These are phyloP conservation scores for Ornithoptera priamus DNA, from an alignment of 2,888 invertebrate genomes.

Conservation along the genomic window DNA sequence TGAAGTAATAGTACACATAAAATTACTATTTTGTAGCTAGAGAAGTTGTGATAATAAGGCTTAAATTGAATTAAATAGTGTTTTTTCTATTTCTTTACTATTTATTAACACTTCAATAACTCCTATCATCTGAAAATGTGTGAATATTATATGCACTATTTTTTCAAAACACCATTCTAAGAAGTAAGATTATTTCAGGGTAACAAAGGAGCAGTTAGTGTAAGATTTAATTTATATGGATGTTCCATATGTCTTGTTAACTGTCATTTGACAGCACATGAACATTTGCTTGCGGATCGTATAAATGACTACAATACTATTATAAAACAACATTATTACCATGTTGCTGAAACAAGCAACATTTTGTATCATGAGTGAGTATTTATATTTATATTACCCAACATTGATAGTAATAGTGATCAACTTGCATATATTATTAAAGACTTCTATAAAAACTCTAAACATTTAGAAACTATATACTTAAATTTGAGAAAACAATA, in stretches of 20 bases:
- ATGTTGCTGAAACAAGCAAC: constrained; percentile 86
- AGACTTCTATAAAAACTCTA: no score
- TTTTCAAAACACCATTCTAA: not conserved
- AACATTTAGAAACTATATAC: no score
- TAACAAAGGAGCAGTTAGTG: constrained; percentile 96
- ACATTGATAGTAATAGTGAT: not conserved
- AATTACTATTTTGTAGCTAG: no score
- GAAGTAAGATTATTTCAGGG: constrained; percentile 81
- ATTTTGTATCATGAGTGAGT: constrained; percentile 95
- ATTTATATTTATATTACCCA: constrained; percentile 4
- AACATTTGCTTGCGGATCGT: constrained; percentile 89
- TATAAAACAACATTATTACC: constrained; percentile 89
- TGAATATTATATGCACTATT: not conserved
- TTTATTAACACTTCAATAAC: no score
- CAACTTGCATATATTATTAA: no score
- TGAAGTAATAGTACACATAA: no score
- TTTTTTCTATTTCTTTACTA: no score
- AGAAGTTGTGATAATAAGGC: no score
- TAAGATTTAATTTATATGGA: constrained; percentile 92
- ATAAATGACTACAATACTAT: constrained; percentile 94
- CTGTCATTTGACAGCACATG: constrained; percentile 94
- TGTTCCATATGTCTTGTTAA: constrained; percentile 94
- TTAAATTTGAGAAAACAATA: no score
- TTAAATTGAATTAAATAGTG: no score
- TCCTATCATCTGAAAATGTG: not conserved